Evolutionary conservation across 2,113 vertebrate genomes (phyloP).

Genomic region (Spizaetus ornatus): DNA sequence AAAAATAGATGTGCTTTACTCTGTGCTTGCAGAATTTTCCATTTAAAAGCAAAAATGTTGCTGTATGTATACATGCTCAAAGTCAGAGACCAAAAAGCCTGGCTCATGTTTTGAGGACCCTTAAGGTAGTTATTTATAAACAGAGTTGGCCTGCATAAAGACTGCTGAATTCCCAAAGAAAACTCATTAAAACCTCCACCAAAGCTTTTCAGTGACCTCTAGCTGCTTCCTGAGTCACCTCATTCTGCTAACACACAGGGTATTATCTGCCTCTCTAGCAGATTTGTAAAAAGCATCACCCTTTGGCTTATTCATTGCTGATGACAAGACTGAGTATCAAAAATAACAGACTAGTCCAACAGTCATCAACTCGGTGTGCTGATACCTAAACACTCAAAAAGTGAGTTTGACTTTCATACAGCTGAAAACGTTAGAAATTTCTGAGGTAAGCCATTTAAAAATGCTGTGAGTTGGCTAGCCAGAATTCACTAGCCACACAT

Average conservation of each 20-base stretch:
- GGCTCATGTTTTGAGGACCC: not conserved
- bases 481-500: not conserved
- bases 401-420: not conserved
- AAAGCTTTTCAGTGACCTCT: not conserved
- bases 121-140: constrained; percentile 6
- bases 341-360: not conserved
- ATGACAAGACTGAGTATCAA: not conserved
- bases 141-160: not conserved
- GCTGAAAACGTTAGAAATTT: not conserved
- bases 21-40: not conserved
- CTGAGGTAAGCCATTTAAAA: not conserved
- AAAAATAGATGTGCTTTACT: not conserved
- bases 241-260: not conserved
- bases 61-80: not conserved
- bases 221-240: not conserved
- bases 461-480: not conserved
- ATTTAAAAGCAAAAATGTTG: not conserved
- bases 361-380: not conserved
- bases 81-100: not conserved
- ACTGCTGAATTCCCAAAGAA: not conserved
- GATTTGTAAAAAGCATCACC: not conserved
- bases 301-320: not conserved
- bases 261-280: not conserved
- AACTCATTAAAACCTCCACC: not conserved
- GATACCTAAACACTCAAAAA: not conserved